These are phyloP conservation scores for Sebastes matsubarae DNA, from an alignment of 2,797 vertebrate species.

Conservation along the genomic window DNA sequence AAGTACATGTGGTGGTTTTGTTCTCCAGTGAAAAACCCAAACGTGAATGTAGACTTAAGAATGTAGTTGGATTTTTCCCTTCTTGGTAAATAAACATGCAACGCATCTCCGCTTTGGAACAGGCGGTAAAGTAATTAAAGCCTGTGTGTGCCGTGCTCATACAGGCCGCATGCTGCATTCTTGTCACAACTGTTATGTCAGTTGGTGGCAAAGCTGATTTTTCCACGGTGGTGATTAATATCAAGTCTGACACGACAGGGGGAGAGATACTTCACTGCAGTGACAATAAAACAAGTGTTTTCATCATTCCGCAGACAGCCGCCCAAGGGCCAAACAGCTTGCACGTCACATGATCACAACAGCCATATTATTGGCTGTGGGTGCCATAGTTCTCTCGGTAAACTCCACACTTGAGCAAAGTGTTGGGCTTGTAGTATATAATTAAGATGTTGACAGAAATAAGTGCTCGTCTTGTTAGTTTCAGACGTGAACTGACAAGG, in stretches of 20 bases:
- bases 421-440: conserved; percentile 38
- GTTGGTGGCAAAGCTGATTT: conserved; percentile 46
- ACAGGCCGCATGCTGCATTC: conserved; percentile 18
- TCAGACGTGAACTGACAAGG: conserved; percentile 28
- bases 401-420: conserved; percentile 49
- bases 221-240: conserved; percentile 62
- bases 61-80: background rate
- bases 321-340: conserved; percentile 53
- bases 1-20: background rate
- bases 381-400: conserved; percentile 32
- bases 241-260: conserved; percentile 50
- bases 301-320: conserved; percentile 51
- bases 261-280: conserved; percentile 43
- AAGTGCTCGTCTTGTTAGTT: conserved; percentile 37
- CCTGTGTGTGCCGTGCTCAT: background rate
- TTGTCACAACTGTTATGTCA: conserved; percentile 53
- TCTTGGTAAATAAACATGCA: background rate
- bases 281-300: conserved; percentile 68
- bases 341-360: conserved; percentile 58
- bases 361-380: conserved; percentile 51
- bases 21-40: background rate
- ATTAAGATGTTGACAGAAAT: conserved; percentile 59
- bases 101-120: background rate
- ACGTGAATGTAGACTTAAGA: background rate
- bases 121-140: conserved; percentile 14